phyloP scores from a whole-genome alignment of 2,888 invertebrate genomes.

The Aethes cnicana region DNA sequence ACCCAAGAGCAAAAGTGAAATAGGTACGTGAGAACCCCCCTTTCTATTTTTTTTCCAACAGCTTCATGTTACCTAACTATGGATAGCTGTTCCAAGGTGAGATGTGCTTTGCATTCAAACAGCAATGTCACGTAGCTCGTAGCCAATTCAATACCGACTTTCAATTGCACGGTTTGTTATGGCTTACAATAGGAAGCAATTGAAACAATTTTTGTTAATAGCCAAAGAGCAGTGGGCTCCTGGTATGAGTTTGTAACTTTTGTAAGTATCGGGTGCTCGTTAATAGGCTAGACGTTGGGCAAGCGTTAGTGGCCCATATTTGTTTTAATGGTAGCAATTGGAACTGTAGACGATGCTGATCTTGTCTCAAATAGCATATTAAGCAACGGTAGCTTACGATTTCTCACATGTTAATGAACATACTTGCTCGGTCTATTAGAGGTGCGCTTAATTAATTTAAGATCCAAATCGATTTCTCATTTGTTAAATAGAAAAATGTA shows the following conservation, averaged over 20 bases:
- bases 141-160: no score
- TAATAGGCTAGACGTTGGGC: constrained; percentile 11
- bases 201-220: constrained; percentile 36
- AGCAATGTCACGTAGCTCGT: constrained; percentile 35
- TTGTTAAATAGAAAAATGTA: no score
- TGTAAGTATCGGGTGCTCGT: background rate
- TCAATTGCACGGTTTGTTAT: constrained; percentile 29
- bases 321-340: constrained; percentile 8
- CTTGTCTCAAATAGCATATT: background rate
- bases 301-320: constrained; percentile 22
- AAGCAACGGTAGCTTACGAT: no score
- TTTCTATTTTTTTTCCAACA: no score
- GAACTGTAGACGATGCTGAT: no score
- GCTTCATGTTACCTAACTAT: constrained; percentile 48
- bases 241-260: background rate
- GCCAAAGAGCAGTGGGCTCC: no score
- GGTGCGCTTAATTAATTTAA: no score
- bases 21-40: no score
- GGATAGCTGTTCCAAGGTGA: constrained; percentile 49
- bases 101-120: constrained; percentile 55
- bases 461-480: no score
- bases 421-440: no score
- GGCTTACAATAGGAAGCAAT: constrained; percentile 42
- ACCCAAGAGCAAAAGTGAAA: no score
- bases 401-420: no score